A percentile compares a stretch with the other conserved stretches of the same genome.
Conservation (phyloP, 2,113 vertebrate genomes). For the Amazona guildingii region DNA sequence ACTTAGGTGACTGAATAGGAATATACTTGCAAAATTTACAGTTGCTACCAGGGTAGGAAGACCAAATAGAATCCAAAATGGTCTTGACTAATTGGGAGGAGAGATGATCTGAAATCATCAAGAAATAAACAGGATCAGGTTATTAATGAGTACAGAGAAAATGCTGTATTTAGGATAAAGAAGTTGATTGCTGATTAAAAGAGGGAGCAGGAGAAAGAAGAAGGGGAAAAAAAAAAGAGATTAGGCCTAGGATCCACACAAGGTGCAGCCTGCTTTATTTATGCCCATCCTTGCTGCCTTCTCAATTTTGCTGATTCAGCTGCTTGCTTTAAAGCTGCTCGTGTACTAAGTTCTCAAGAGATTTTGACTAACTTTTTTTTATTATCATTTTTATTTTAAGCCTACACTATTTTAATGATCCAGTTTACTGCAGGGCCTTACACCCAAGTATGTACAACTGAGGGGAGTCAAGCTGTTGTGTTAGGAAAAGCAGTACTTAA, state of each 20-base stretch:
- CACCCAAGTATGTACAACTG: background rate
- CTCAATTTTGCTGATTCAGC: background rate
- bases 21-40: background rate
- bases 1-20: background rate
- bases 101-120: background rate
- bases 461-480: background rate
- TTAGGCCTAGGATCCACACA: background rate
- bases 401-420: background rate
- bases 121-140: background rate
- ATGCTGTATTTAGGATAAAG: background rate
- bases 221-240: fast-evolving
- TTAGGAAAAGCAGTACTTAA: background rate
- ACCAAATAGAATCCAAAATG: background rate
- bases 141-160: background rate
- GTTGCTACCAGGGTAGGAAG: background rate
- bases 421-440: background rate
- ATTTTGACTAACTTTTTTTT: background rate
- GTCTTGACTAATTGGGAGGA: background rate
- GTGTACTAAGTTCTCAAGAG: background rate
- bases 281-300: background rate
- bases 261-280: background rate
- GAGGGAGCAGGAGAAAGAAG: background rate
- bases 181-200: background rate
- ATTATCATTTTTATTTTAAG: background rate
- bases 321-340: background rate